phyloP scores from a whole-genome alignment of 2,113 vertebrate species.

The Pygoscelis adeliae region DNA sequence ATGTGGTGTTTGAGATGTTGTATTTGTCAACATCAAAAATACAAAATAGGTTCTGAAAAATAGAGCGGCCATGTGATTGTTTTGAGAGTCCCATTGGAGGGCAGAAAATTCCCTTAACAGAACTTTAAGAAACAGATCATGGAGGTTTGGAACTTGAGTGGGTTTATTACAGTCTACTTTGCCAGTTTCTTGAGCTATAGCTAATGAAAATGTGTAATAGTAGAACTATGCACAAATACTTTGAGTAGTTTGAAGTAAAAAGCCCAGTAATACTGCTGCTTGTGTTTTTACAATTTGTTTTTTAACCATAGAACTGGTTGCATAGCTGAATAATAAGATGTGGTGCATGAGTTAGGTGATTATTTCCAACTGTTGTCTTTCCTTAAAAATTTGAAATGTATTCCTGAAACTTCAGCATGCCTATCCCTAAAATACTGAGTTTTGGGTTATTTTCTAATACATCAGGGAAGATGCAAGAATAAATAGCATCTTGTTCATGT shows the following conservation, averaged over 20 bases:
- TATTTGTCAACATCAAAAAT: not conserved
- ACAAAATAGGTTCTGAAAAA: not conserved
- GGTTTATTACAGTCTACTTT: not conserved
- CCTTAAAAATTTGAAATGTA: not conserved
- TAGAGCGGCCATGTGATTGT: not conserved
- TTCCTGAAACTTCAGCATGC: not conserved
- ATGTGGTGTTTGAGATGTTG: not conserved
- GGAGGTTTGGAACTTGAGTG: not conserved
- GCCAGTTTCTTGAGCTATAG: not conserved
- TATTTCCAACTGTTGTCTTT: not conserved
- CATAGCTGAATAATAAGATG: not conserved
- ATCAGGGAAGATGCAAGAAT: not conserved
- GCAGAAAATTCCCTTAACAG: not conserved
- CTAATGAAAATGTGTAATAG: not conserved
- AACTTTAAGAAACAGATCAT: not conserved
- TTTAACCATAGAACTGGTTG: not conserved
- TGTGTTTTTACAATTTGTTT: not conserved
- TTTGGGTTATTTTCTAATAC: not conserved
- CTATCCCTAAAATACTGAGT: not conserved
- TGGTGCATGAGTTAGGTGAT: not conserved
- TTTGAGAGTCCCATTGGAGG: not conserved
- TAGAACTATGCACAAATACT: not conserved
- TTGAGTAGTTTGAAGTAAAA: not conserved
- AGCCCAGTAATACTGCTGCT: not conserved
- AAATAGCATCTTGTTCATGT: accelerated